Percentiles rank a stretch among this genome's conserved stretches.
Conservation (phyloP, 2,888 invertebrate genomes). For the Dioctria rufipes region DNA sequence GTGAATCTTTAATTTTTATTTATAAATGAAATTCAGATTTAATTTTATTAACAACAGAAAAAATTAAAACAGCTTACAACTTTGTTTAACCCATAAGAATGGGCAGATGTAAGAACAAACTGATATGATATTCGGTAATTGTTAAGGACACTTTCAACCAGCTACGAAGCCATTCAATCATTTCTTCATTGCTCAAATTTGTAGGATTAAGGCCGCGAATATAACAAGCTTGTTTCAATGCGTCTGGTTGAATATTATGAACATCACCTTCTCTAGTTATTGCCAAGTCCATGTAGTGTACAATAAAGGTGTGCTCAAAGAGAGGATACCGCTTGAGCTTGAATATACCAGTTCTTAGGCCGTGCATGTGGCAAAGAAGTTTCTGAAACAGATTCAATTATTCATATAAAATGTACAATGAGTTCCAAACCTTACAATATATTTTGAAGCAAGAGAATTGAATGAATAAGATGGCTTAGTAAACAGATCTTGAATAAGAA, state of each 20-base stretch:
- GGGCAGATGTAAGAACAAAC: constrained; percentile 85
- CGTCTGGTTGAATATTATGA: constrained; percentile 76
- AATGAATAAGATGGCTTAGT: constrained; percentile 80
- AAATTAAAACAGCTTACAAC: too few relatives aligned
- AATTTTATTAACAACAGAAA: too few relatives aligned
- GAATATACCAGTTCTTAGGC: constrained; percentile 76
- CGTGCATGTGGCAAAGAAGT: constrained; percentile 81
- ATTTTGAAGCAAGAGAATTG: constrained; percentile 76
- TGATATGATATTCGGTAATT: constrained; percentile 77
- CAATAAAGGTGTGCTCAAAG: constrained; percentile 79
- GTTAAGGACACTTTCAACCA: constrained; percentile 82
- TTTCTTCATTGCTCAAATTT: constrained; percentile 80
- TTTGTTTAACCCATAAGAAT: constrained; percentile 80
- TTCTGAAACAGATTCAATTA: constrained; percentile 74
- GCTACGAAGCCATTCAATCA: constrained; percentile 81
- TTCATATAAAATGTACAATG: too few relatives aligned
- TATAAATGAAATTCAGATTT: too few relatives aligned
- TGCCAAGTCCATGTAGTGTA: constrained; percentile 86
- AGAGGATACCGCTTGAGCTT: constrained; percentile 74
- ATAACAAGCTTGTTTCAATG: constrained; percentile 80
- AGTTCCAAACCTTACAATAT: constrained; percentile 75
- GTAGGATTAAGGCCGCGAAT: constrained; percentile 86
- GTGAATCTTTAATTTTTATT: too few relatives aligned
- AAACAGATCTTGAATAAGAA: constrained; percentile 81
- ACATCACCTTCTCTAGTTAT: constrained; percentile 85